phyloP scores from a whole-genome alignment of 2,113 vertebrate genomes.

The Actinemys pallida region DNA sequence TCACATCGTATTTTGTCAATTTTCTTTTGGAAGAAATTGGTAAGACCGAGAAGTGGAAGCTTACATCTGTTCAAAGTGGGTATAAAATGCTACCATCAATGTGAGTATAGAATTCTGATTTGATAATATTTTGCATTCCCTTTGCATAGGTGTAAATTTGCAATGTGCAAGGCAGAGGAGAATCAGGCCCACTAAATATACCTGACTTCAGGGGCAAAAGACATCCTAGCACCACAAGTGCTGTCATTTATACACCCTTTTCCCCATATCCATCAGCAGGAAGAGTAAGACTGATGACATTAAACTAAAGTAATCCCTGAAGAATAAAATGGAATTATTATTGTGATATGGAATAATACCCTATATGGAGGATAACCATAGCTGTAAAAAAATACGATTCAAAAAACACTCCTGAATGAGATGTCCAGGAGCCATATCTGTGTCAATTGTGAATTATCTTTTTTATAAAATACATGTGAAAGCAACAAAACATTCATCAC shows the following conservation, averaged over 20 bases:
- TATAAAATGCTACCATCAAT: background rate
- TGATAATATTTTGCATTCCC: background rate
- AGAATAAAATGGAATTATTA: constrained; percentile 12
- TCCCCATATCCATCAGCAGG: background rate
- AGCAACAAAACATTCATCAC: constrained; percentile 14
- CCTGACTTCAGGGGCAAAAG: background rate
- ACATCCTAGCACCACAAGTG: background rate
- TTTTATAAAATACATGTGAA: constrained; percentile 8
- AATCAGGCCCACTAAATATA: background rate
- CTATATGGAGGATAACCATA: constrained; percentile 35
- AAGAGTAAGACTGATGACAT: constrained; percentile 12
- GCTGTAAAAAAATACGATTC: constrained; percentile 30
- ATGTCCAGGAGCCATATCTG: background rate
- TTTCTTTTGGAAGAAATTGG: background rate
- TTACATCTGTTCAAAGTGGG: background rate
- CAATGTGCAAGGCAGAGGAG: background rate
- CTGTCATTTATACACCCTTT: background rate
- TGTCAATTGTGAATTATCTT: constrained; percentile 11
- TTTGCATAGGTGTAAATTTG: background rate
- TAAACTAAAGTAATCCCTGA: background rate
- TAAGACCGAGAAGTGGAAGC: background rate
- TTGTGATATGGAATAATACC: constrained; percentile 40
- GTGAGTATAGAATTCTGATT: background rate
- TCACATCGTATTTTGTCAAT: background rate
- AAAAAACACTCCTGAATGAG: constrained; percentile 28